Evolutionary conservation across 2,888 invertebrate species (phyloP).

Genomic region (Abrostola tripartita): DNA sequence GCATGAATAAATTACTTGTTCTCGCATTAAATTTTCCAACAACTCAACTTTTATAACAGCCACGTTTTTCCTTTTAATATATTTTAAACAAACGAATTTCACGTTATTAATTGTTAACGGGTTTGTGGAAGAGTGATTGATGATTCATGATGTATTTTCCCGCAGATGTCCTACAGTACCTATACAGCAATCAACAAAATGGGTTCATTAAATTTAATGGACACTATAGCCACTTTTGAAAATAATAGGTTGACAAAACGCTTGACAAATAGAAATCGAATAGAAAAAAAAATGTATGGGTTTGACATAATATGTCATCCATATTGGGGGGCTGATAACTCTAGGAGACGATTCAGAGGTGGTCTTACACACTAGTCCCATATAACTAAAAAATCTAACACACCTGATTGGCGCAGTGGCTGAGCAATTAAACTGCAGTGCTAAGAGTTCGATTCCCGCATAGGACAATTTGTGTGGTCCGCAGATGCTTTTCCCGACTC

Average conservation of each 20-base stretch:
- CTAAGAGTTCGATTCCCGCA: too few species aligned
- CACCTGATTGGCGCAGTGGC: too few species aligned
- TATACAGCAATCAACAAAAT: constrained; percentile 18
- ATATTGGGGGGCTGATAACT: too few species aligned
- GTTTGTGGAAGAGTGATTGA: constrained; percentile 59
- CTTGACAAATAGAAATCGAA: too few species aligned
- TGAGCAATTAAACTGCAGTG: too few species aligned
- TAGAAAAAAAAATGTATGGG: neutral
- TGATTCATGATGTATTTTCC: constrained; percentile 39
- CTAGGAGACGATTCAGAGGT: too few species aligned
- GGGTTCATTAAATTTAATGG: constrained; percentile 6
- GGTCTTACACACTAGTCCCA: too few species aligned
- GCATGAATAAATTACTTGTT: neutral
- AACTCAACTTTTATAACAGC: neutral
- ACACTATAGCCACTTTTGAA: neutral
- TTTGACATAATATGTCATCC: too few species aligned
- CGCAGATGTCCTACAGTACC: constrained; percentile 3
- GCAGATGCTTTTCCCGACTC: too few species aligned
- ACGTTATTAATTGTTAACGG: constrained; percentile 58
- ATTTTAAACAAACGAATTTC: constrained; percentile 58
- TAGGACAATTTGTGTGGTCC: too few species aligned
- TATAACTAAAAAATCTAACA: too few species aligned
- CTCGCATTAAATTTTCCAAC: neutral
- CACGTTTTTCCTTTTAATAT: constrained; percentile 42
- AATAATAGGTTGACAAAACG: neutral